Evolutionary conservation across 2,888 invertebrate genomes (phyloP), one percentile per base, ranked within the genome.

Genomic region (Cremastobaeus sp.): DNA sequence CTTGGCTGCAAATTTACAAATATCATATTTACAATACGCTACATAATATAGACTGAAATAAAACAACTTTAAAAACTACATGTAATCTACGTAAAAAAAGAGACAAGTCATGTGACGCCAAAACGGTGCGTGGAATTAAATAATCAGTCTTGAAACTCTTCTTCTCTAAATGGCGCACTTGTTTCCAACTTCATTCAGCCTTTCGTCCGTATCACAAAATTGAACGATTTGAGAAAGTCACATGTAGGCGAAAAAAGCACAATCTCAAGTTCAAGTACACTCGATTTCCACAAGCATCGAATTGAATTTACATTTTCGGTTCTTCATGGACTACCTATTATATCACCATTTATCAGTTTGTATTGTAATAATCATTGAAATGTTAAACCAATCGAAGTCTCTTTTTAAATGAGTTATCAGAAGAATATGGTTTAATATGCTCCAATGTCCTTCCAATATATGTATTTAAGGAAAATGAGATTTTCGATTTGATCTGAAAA

Each of bases 131-230:
- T 74, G 68, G 62, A 74, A 73, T 70, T 72, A 76, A 76, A 70
- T 76, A 65, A 55, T 73, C 73, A 73, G 76, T 76, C 72, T 76
- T 76, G 37, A 65, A 54, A 55, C 65, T 72, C 65, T 73, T 45
- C 64, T 72, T 69, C 65, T 69, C 72, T 69, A 69, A 41, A 76
- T 60, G 73, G 59, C 60, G 60, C 72, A 47, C 59, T 54, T 72
- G 60, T 34, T 71, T 65, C 48, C 65, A 35, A 65, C 52, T 72
- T 45, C 70, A 41, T 48, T 72, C 72, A 72, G 72, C 72, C 66
- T 72, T 72, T 66, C n/a, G n/a, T n/a, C 72, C 55, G 62, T 72
- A 72, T 66, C 72, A 72, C 72, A 72, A 72, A 60, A 65, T 71
- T 39, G 12, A 65, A 59, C 64, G 50, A 43, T 57, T 25, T 50